Conservation (phyloP, 2,797 vertebrate genomes). For the Coilia nasus region DNA sequence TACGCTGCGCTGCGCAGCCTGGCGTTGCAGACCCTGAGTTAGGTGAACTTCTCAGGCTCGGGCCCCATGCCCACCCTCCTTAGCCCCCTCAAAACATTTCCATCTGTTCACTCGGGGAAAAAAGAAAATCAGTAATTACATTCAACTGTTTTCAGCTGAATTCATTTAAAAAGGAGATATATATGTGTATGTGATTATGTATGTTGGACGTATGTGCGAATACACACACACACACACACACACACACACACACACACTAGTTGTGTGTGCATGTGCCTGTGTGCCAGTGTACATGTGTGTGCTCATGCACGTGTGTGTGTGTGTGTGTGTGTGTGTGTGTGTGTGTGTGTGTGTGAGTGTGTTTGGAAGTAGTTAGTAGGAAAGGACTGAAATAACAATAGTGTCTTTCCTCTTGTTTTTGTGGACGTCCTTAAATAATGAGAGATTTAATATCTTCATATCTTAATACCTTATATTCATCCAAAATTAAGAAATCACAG, state of each 20-base stretch:
- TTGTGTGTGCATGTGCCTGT: too few species aligned
- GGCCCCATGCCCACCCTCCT: conserved; percentile 62
- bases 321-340: too few species aligned
- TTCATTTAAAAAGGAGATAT: conserved; percentile 36
- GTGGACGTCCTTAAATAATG: neutral
- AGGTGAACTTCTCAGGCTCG: conserved; percentile 35
- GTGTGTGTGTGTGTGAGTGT: too few species aligned
- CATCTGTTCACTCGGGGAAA: conserved; percentile 26
- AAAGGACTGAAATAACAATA: neutral
- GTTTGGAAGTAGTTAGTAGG: neutral
- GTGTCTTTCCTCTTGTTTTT: neutral
- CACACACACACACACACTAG: too few species aligned
- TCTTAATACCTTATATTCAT: conserved; percentile 6
- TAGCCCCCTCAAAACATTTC: conserved; percentile 54
- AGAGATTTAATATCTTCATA: too few species aligned
- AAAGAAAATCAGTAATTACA: conserved; percentile 35
- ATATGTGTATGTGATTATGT: neutral
- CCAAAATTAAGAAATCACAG: conserved; percentile 26
- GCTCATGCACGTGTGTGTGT: too few species aligned
- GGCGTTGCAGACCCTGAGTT: conserved; percentile 32
- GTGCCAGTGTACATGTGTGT: too few species aligned
- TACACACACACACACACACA: too few species aligned
- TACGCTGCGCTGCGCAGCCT: conserved; percentile 7
- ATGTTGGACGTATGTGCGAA: neutral
- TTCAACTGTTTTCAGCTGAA: conserved; percentile 21